phyloP scores from a whole-genome alignment of 2,113 vertebrate species.

The Hydropotes inermis region DNA sequence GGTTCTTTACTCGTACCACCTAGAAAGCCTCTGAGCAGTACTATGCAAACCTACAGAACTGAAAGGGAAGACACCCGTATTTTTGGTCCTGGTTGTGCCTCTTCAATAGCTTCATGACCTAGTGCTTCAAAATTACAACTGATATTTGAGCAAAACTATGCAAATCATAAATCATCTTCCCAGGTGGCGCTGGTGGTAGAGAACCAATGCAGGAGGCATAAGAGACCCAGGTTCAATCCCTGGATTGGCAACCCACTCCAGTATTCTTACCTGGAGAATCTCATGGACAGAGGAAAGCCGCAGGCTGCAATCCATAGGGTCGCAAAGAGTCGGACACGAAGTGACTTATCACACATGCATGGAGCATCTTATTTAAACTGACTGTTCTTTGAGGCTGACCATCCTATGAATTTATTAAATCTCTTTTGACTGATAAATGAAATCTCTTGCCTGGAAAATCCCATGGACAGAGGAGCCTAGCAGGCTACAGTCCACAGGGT shows the following conservation, averaged over 20 bases:
- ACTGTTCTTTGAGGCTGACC: background rate
- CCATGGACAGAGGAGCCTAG: background rate
- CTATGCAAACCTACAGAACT: background rate
- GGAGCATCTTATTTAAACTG: background rate
- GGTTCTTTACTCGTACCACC: background rate
- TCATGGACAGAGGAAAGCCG: background rate
- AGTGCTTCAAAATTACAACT: background rate
- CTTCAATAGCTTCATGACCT: background rate
- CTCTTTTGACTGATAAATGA: background rate
- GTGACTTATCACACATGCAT: background rate
- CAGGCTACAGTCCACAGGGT: background rate
- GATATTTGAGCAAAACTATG: background rate
- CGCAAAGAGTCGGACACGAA: background rate
- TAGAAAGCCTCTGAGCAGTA: background rate
- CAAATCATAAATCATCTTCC: background rate
- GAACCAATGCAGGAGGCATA: background rate
- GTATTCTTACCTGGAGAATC: background rate
- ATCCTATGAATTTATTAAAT: background rate
- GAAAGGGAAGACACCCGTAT: background rate
- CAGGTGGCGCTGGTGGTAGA: background rate
- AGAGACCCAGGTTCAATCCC: background rate
- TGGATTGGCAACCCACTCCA: background rate
- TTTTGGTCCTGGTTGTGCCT: background rate
- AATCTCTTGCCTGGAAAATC: background rate
- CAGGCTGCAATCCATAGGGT: background rate